Conservation (phyloP, 2,888 invertebrate species). For the Xanthorhoe spadicearia region DNA sequence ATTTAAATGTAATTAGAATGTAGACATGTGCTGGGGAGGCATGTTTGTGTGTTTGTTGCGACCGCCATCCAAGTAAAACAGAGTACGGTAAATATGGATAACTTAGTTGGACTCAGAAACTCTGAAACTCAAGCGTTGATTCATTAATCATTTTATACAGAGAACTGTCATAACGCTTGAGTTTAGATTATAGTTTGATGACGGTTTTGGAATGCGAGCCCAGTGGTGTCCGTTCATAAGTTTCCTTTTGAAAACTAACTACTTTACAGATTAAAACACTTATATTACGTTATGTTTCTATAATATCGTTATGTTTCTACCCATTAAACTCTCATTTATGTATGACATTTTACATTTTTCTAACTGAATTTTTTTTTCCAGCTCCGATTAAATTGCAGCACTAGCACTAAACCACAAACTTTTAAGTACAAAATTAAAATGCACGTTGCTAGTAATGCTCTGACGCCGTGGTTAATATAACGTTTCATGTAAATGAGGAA, state of each 20-base stretch:
- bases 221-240: background rate
- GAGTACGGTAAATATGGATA: constrained; percentile 4
- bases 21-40: background rate
- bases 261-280: no score
- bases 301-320: no score
- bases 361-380: no score
- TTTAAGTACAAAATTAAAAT: background rate
- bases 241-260: background rate
- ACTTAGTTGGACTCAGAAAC: background rate
- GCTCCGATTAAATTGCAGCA: background rate
- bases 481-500: constrained; percentile 25
- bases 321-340: no score
- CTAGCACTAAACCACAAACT: background rate
- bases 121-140: background rate
- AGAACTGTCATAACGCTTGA: background rate
- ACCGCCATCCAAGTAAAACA: constrained; percentile 14
- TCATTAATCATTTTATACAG: background rate
- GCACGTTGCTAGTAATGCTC: constrained; percentile 4
- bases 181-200: background rate
- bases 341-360: no score
- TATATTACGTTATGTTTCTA: no score
- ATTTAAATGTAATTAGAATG: constrained; percentile 33
- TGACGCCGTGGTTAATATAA: constrained; percentile 24
- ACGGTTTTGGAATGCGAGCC: background rate
- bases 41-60: constrained; percentile 17